A percentile compares a stretch with the other conserved stretches of the same genome.
phyloP scores from a whole-genome alignment of 37 sponge, comb jelly and placozoan genomes.

The Agelas oroides region DNA sequence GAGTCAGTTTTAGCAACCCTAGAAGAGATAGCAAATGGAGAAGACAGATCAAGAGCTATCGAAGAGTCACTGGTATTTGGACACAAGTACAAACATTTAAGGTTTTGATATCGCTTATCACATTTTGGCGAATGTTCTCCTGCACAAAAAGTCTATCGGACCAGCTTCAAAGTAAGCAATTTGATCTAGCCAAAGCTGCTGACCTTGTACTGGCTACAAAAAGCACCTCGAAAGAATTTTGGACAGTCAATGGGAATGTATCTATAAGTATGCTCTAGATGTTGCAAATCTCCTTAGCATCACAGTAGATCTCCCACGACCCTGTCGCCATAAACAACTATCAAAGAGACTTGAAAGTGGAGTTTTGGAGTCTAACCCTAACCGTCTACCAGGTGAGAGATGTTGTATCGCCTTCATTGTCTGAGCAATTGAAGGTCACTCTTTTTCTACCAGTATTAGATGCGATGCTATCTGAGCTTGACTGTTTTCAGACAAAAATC shows the following conservation, averaged over 20 bases:
- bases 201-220: constrained; percentile 51
- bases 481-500: too few relatives aligned
- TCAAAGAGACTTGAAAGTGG: constrained; percentile 26
- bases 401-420: too few relatives aligned
- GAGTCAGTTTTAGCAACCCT: too few relatives aligned
- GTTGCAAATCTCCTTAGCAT: constrained; percentile 34
- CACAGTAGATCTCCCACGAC: constrained; percentile 32
- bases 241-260: constrained; percentile 51
- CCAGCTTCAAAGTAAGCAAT: constrained; percentile 49
- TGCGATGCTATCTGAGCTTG: too few relatives aligned
- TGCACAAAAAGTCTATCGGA: constrained; percentile 66
- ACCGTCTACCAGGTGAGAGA: too few relatives aligned
- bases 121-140: constrained; percentile 50
- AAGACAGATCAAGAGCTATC: too few relatives aligned
- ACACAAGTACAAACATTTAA: constrained; percentile 57
- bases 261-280: constrained; percentile 46
- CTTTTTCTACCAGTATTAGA: too few relatives aligned
- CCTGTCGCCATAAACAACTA: constrained; percentile 22
- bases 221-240: constrained; percentile 15
- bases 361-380: too few relatives aligned
- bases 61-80: constrained; percentile 65
- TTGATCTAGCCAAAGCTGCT: constrained; percentile 21
- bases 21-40: too few relatives aligned
- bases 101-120: constrained; percentile 45
- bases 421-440: too few relatives aligned